A percentile compares a stretch with the other conserved stretches of the same genome.
These are phyloP conservation scores for Pseudochaenichthys georgianus DNA, from an alignment of 2,797 vertebrate species.

Conservation along the genomic window DNA sequence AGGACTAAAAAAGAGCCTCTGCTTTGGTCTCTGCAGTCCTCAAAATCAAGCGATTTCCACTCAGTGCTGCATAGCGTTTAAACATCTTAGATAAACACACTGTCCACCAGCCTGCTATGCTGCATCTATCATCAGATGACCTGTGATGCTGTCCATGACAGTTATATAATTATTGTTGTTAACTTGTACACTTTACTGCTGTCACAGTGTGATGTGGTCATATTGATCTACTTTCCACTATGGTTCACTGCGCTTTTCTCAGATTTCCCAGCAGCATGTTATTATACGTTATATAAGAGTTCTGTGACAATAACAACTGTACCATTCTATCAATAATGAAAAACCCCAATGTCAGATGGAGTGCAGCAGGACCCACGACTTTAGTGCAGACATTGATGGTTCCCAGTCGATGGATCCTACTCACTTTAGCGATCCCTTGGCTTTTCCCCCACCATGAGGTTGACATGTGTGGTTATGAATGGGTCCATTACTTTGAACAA, in stretches of 20 bases:
- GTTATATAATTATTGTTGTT: background rate
- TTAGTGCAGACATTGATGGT: background rate
- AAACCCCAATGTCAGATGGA: background rate
- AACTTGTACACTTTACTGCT: background rate
- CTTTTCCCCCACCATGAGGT: background rate
- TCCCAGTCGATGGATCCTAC: background rate
- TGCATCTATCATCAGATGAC: background rate
- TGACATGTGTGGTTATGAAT: background rate
- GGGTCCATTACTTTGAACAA: no score
- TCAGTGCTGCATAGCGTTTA: conserved; percentile 1
- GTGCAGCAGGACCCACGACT: background rate
- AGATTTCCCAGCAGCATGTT: background rate
- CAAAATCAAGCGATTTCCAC: background rate
- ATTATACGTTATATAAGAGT: background rate
- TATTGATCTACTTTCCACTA: background rate
- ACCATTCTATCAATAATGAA: background rate
- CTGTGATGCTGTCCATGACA: background rate
- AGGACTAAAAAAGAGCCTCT: background rate
- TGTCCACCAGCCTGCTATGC: background rate
- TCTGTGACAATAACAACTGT: background rate
- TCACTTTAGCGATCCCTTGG: background rate
- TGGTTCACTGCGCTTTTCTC: background rate
- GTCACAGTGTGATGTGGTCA: background rate
- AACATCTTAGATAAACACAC: background rate
- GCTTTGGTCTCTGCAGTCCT: background rate